Percentiles rank a stretch among this genome's conserved stretches.
Evolutionary conservation across 2,797 vertebrate species (phyloP).

Genomic region (Phoxinus dragarum): DNA sequence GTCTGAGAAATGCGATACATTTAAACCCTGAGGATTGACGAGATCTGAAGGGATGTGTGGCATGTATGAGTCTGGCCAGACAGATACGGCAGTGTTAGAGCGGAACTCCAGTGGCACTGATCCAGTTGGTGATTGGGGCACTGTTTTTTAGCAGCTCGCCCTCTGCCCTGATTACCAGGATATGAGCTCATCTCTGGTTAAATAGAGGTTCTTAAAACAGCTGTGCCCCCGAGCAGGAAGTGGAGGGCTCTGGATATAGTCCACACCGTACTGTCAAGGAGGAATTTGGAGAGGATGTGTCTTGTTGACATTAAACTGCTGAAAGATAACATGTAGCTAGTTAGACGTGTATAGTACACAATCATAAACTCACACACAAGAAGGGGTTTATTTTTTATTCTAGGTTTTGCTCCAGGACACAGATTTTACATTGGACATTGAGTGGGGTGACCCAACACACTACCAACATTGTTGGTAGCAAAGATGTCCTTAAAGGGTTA

Average conservation of each 20-base stretch:
- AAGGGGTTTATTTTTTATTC: background rate
- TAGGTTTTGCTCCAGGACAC: background rate
- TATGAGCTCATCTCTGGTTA: slow-evolving; percentile 89
- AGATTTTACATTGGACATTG: background rate
- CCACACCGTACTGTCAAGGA: slow-evolving; percentile 51
- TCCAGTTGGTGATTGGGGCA: slow-evolving; percentile 80
- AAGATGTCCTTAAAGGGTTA: background rate
- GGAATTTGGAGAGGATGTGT: slow-evolving; percentile 42
- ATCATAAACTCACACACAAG: slow-evolving; percentile 11
- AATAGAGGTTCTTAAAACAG: slow-evolving; percentile 70
- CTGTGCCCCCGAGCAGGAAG: slow-evolving; percentile 82
- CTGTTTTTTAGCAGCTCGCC: slow-evolving; percentile 86
- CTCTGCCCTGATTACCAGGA: slow-evolving; percentile 81
- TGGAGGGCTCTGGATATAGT: slow-evolving; percentile 56
- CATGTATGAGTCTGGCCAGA: slow-evolving; percentile 22
- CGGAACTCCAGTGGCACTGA: slow-evolving; percentile 72
- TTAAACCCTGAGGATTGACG: slow-evolving; percentile 11
- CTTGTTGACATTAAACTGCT: slow-evolving; percentile 28
- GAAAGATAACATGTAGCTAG: slow-evolving; percentile 44
- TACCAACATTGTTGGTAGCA: background rate
- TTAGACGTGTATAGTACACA: background rate
- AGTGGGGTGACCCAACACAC: background rate
- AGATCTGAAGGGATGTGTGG: slow-evolving; percentile 29
- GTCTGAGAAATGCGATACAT: slow-evolving; percentile 29
- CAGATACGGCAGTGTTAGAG: slow-evolving; percentile 22